Evolutionary conservation across 2,888 invertebrate genomes (phyloP).

Genomic region (Nomada ruficornis): DNA sequence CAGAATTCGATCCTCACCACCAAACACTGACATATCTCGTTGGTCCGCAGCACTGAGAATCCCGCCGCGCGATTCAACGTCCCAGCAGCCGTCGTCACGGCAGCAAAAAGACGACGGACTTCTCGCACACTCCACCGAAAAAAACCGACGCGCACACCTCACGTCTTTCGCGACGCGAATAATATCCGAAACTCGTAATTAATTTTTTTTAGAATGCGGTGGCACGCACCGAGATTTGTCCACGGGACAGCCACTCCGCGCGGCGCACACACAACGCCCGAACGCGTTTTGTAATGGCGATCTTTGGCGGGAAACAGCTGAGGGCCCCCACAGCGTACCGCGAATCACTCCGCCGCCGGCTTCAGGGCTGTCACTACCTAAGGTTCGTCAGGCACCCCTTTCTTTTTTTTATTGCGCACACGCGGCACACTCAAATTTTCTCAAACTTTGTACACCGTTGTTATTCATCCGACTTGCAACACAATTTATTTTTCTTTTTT

Average conservation of each 20-base stretch:
- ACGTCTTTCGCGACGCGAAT: constrained; percentile 34
- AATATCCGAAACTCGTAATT: constrained; percentile 36
- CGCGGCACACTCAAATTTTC: constrained; percentile 13
- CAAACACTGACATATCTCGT: constrained; percentile 86
- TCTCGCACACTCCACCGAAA: constrained; percentile 61
- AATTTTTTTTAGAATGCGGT: constrained; percentile 48
- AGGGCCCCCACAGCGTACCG: constrained; percentile 83
- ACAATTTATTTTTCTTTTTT: constrained; percentile 5
- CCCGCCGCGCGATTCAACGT: constrained; percentile 68
- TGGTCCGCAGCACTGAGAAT: constrained; percentile 67
- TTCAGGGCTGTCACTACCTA: constrained; percentile 69
- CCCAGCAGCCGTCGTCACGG: constrained; percentile 66
- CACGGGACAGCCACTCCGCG: constrained; percentile 85
- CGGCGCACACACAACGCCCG: constrained; percentile 84
- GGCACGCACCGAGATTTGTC: constrained; percentile 71
- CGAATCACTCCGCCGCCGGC: constrained; percentile 77
- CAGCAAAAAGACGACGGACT: constrained; percentile 58
- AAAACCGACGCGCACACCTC: constrained; percentile 62
- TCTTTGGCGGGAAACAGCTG: constrained; percentile 90
- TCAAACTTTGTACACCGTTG: background rate
- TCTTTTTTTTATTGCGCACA: background rate
- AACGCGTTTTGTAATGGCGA: constrained; percentile 87
- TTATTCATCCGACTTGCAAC: background rate
- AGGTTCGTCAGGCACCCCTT: constrained; percentile 39
- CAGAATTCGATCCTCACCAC: constrained; percentile 85